Base-by-base conservation (phyloP, 2,113 vertebrate genomes). In the Seriola rivoliana region DNA sequence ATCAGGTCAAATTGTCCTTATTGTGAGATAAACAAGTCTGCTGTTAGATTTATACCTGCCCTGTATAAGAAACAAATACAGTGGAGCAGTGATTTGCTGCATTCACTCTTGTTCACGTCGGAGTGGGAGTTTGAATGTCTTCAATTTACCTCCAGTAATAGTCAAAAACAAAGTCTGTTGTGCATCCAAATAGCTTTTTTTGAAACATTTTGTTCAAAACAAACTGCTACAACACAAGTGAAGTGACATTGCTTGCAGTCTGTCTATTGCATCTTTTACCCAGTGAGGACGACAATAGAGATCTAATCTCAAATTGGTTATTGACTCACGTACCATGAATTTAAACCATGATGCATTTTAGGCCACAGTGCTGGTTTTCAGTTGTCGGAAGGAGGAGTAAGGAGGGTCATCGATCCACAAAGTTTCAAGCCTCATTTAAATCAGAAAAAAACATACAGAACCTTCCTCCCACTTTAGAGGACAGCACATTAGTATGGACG, bases 281-380 rank as follows among this genome's bases (percentile, higher is more conserved):
- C 14, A 54, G 21, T 57, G 38, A 83, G 63, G 84, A 77, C 66
- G 58, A 55, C 63, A 84, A 58, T 74, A 25, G 42, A 80, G 65
- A 40, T 64, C 86, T 88, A 77, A 90, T 89, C 87, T 90, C 59
- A 92, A 92, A 92, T 92, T 85, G 84, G 48, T 90, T 93, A 93
- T 92, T 92, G 92, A 91, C 90, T 75, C 48, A 71, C 72, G 57
- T 72, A 50, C 67, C 78, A 72, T 84, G 60, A 85, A 50, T 90
- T 92, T 82, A 81, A 88, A 79, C 85, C 70, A 74, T 70, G 74
- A 77, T 80, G 75, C 74, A 75, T 77, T 80, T 77, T 64, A 74
- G 68, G 40, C 76, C 78, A 77, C 62, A 69, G 46, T 68, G 69
- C 66, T 75, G 42, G 23, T 75, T 82, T 57, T 67, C 74, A 17